Conservation (phyloP, 2,797 vertebrate genomes). For the Tachyglossus aculeatus region DNA sequence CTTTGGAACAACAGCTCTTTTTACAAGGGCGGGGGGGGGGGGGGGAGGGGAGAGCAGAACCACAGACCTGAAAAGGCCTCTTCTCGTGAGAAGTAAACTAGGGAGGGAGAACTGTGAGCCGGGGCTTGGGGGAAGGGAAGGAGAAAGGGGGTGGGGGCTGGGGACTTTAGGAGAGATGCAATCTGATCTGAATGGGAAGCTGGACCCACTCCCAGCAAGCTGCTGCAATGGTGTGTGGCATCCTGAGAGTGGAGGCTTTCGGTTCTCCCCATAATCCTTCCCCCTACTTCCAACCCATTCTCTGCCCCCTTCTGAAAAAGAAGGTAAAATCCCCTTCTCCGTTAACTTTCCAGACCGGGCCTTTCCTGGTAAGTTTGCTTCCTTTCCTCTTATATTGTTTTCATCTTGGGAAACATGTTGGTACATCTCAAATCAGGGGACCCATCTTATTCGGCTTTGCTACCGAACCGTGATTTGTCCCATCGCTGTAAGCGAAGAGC, state of each 20-base stretch:
- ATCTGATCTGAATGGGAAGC: constrained; percentile 49
- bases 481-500: background rate
- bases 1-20: background rate
- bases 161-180: background rate
- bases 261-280: background rate
- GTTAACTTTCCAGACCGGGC: background rate
- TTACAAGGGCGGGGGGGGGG: background rate
- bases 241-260: background rate
- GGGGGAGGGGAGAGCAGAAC: background rate
- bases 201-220: constrained; percentile 45
- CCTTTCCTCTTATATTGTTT: background rate
- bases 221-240: background rate
- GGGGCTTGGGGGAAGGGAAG: background rate
- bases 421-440: background rate
- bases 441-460: background rate
- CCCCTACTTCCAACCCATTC: accelerated
- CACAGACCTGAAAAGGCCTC: background rate
- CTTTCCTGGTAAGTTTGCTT: background rate
- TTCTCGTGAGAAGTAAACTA: background rate
- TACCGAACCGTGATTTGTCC: background rate
- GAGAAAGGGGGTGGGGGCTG: background rate
- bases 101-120: background rate
- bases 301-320: background rate
- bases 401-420: accelerated
- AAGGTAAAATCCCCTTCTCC: background rate